phyloP scores from a whole-genome alignment of 2,888 invertebrate species.

The Scaptomyza caliginosa region DNA sequence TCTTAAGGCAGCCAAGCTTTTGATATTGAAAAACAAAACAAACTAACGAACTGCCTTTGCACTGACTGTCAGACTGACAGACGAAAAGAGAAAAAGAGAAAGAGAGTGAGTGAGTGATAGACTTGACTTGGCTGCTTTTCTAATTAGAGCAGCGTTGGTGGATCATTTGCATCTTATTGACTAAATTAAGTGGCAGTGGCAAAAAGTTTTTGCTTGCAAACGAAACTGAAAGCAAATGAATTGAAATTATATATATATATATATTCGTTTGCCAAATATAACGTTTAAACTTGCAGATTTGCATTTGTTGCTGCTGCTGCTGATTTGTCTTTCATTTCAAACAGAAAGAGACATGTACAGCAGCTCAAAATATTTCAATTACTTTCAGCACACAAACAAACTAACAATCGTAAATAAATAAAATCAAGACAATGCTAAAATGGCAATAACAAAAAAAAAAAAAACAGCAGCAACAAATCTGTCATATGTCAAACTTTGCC shows the following conservation, averaged over 20 bases:
- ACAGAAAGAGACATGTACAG: constrained; percentile 9
- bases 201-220: constrained; percentile 44
- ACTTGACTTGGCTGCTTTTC: constrained; percentile 31
- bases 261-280: constrained; percentile 1
- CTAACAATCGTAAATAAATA: constrained; percentile 53
- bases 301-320: constrained; percentile 27
- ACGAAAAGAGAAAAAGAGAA: too few species aligned
- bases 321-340: constrained; percentile 9
- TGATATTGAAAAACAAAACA: constrained; percentile 43
- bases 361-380: constrained; percentile 68
- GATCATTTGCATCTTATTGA: constrained; percentile 78
- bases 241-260: constrained; percentile 21
- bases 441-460: constrained; percentile 24
- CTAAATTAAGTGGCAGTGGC: constrained; percentile 68
- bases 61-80: not conserved
- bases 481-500: constrained; percentile 77
- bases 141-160: constrained; percentile 43
- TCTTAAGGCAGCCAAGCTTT: constrained; percentile 53
- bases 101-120: not conserved
- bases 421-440: constrained; percentile 63
- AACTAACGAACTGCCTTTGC: constrained; percentile 38
- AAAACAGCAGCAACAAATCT: constrained; percentile 61
- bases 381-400: constrained; percentile 18
- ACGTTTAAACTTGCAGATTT: constrained; percentile 54
- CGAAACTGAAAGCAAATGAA: constrained; percentile 58